Evolutionary conservation across 2,888 invertebrate genomes (phyloP), one percentile per base, ranked within the genome.

Genomic region (Serrognathus titanus): DNA sequence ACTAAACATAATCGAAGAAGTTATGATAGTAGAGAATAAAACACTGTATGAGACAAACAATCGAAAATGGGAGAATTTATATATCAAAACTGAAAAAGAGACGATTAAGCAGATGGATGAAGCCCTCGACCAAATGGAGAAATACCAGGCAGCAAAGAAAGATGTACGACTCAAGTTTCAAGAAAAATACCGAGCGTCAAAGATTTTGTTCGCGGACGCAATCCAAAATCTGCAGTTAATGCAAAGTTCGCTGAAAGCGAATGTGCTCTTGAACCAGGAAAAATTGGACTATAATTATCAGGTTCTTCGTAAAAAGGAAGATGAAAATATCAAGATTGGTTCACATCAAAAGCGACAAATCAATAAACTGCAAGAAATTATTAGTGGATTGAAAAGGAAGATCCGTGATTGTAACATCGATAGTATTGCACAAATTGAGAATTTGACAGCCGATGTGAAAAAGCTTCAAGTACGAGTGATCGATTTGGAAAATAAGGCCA

Each of bases 251-350:
- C 82, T 90, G 16, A 91, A 93, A 74, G 87, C 90, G 6, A 83
- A 88, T 4, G 91, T 92, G 59, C 80, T 92, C 51, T 84, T 94
- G 65, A 95, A 95, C 72, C 86, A 88, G 9, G 94, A 95, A 73
- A 95, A 94, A 75, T 82, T 96, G 51, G 91, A 94, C 67, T 96
- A 95, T 71, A 95, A 93, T 72, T 94, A 92, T 72, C 90, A 92
- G 71, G 85, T 93, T 7, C 75, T 95, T 46, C 91, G 90, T 75
- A 90, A 89, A 70, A 83, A 94, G 2, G 94, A 94, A 74, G 92
- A 93, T 64, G 95, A 96, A 75, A 92, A 92, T 72, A 80, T 87
- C 0, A 85, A 89, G 41, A 86, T 92, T 5, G 85, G 88, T 69
- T 88, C 88, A 48, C 87, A 90, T 65, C 92, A 92, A 68, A 91